These are phyloP conservation scores for Loripinus fragilis DNA, from an alignment of 2,888 invertebrate species.

Conservation along the genomic window DNA sequence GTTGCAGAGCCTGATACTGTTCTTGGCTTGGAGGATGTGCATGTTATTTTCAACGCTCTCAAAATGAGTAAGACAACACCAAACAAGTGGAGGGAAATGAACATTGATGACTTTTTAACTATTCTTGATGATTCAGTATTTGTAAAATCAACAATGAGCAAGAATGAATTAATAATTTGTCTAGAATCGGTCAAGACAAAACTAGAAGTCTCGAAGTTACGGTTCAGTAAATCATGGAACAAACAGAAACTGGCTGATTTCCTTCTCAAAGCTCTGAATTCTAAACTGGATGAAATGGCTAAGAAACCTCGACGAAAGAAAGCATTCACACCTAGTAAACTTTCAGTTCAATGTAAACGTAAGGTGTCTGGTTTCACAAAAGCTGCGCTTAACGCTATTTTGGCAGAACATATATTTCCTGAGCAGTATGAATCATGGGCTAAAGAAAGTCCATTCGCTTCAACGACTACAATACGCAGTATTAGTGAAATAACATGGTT, in stretches of 20 bases:
- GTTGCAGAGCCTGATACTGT: too few relatives aligned
- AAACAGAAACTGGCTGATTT: not conserved
- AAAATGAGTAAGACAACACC: not conserved
- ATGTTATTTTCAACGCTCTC: not conserved
- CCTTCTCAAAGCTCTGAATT: too few relatives aligned
- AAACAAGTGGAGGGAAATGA: not conserved
- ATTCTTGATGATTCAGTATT: not conserved
- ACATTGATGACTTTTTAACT: not conserved
- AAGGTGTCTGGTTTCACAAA: not conserved
- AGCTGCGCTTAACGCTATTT: not conserved
- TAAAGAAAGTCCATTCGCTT: not conserved
- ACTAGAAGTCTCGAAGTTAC: not conserved
- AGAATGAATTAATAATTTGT: not conserved
- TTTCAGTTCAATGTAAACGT: not conserved
- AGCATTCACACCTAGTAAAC: not conserved
- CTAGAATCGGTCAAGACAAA: not conserved
- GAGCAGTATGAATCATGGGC: not conserved
- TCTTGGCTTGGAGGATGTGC: not conserved
- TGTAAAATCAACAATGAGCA: not conserved
- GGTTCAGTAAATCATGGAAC: conserved; percentile 1
- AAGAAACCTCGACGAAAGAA: too few relatives aligned
- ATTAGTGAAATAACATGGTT: not conserved
- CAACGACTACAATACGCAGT: not conserved
- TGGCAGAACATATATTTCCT: not conserved
- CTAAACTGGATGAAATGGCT: too few relatives aligned